Conservation (phyloP, 64 coral and sea anemone genomes). For the Montipora efflorescens region DNA sequence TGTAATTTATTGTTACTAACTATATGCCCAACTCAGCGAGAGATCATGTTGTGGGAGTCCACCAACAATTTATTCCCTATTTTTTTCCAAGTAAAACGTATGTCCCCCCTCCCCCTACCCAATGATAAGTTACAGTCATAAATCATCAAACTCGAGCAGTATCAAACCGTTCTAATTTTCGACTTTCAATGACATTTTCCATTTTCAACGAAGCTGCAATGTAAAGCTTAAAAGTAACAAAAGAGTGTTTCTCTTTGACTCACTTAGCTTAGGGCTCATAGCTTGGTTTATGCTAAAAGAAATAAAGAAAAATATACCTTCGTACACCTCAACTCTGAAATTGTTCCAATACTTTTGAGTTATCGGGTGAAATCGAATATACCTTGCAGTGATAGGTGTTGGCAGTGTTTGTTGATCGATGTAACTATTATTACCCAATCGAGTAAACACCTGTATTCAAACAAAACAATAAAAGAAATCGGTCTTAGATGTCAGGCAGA, state of each 20-base stretch:
- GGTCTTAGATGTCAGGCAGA: not conserved
- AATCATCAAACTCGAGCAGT: too few relatives aligned
- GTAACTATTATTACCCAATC: not conserved
- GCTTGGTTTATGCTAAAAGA: not conserved
- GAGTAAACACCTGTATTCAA: not conserved
- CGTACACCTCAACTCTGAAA: not conserved
- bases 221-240: too few relatives aligned
- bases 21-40: too few relatives aligned
- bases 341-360: not conserved
- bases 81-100: too few relatives aligned
- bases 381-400: not conserved
- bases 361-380: not conserved
- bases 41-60: too few relatives aligned
- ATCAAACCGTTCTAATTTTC: too few relatives aligned
- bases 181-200: too few relatives aligned
- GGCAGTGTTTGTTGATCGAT: not conserved
- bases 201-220: too few relatives aligned
- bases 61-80: too few relatives aligned
- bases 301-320: not conserved
- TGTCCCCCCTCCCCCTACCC: too few relatives aligned
- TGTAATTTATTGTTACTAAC: too few relatives aligned
- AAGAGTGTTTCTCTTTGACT: not conserved
- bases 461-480: not conserved
- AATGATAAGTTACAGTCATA: too few relatives aligned
- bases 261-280: not conserved